Percentiles rank a stretch among this genome's conserved stretches.
These are phyloP conservation scores for Coremacera marginata DNA, from an alignment of 2,888 invertebrate species.

Conservation along the genomic window DNA sequence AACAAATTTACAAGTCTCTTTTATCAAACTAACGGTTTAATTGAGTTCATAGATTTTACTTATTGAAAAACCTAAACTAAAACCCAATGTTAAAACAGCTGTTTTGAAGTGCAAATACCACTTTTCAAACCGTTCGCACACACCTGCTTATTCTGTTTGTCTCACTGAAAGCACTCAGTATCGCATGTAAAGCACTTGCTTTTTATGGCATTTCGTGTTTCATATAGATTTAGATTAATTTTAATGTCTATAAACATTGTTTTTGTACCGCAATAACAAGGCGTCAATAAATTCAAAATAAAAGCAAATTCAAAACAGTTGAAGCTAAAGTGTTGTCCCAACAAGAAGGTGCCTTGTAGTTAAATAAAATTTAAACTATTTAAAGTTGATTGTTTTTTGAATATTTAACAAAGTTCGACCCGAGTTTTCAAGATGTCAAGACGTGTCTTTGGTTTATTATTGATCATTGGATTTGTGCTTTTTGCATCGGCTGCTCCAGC, in stretches of 20 bases:
- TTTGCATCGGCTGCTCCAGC: neutral
- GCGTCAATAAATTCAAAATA: neutral
- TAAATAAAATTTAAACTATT: neutral
- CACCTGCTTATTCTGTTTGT: too few relatives aligned
- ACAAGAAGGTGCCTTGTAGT: neutral
- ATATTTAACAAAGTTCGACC: neutral
- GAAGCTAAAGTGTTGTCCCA: neutral
- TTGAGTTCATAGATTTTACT: too few relatives aligned
- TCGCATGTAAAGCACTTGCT: neutral
- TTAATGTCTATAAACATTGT: neutral
- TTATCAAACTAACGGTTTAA: too few relatives aligned
- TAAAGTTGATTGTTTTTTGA: neutral
- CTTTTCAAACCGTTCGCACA: too few relatives aligned
- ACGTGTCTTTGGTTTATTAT: neutral
- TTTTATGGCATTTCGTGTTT: neutral
- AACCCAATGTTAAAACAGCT: too few relatives aligned
- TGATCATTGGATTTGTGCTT: neutral
- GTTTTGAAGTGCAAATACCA: too few relatives aligned
- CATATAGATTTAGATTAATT: neutral
- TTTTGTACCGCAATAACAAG: neutral
- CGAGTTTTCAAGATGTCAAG: neutral
- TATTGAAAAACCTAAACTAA: too few relatives aligned
- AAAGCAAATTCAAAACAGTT: slow-evolving; percentile 2
- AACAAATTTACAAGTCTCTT: too few relatives aligned
- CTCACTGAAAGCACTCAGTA: too few relatives aligned